Conservation (phyloP, 2,888 invertebrate genomes). For the Megastigmus dorsalis region DNA sequence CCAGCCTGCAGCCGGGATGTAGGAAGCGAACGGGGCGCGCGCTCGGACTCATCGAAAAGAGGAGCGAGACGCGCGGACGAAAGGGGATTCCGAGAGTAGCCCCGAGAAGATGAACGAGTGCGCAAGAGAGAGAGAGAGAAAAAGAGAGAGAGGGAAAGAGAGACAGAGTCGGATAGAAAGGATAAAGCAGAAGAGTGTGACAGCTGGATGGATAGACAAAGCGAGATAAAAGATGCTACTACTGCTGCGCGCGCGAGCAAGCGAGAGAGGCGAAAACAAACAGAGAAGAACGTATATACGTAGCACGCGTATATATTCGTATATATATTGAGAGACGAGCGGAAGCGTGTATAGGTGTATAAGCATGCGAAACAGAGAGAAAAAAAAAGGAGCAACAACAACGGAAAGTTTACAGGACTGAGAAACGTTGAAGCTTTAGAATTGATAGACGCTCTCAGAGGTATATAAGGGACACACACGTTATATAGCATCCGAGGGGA, state of each 20-base stretch:
- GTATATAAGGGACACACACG: no score
- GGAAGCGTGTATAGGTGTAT: neutral
- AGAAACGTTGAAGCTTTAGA: no score
- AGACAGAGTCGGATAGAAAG: neutral
- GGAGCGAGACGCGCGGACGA: neutral
- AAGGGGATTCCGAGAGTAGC: neutral
- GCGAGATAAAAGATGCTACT: constrained; percentile 24
- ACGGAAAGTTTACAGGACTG: no score
- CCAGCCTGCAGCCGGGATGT: no score
- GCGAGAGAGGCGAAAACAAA: neutral
- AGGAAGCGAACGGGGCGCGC: no score
- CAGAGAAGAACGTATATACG: no score
- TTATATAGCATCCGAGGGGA: no score
- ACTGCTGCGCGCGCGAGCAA: no score
- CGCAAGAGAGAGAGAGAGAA: neutral
- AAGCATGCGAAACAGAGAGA: neutral
- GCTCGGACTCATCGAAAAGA: constrained; percentile 10
- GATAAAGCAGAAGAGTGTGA: neutral
- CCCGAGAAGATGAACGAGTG: constrained; percentile 17
- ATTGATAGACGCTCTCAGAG: no score
- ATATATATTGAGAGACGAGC: neutral
- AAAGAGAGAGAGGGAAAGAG: constrained; percentile 13
- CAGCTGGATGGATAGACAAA: constrained; percentile 4
- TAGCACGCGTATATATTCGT: neutral
- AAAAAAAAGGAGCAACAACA: no score